phyloP scores from a whole-genome alignment of 2,888 invertebrate genomes.

The Conus canariensis region DNA sequence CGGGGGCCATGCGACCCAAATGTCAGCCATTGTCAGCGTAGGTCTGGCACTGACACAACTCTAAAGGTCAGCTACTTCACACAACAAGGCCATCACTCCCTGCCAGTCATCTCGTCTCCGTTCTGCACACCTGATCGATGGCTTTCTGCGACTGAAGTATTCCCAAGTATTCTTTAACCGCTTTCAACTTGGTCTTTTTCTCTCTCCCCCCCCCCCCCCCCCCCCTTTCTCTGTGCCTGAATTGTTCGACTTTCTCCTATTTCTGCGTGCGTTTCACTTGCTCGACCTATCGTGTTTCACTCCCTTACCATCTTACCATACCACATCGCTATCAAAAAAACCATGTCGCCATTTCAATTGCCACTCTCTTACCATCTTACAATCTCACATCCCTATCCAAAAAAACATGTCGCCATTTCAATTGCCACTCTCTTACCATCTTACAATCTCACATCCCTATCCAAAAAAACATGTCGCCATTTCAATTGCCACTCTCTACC shows the following conservation, averaged over 20 bases:
- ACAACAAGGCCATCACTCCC: background rate
- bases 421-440: background rate
- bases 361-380: background rate
- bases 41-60: background rate
- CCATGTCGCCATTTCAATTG: too few relatives aligned
- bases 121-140: too few relatives aligned
- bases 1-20: background rate
- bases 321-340: too few relatives aligned
- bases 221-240: background rate
- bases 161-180: background rate
- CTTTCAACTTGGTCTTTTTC: background rate
- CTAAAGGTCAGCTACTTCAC: background rate
- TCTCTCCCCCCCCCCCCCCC: background rate
- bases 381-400: too few relatives aligned
- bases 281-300: too few relatives aligned
- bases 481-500: too few relatives aligned
- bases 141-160: background rate
- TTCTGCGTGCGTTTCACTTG: too few relatives aligned
- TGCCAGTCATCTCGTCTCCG: too few relatives aligned
- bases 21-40: constrained; percentile 6
- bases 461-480: too few relatives aligned
- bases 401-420: background rate
- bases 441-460: background rate
- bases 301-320: too few relatives aligned
- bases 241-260: too few relatives aligned